Conservation (phyloP, 1,140 invertebrate species). For the Orius insidiosus region DNA sequence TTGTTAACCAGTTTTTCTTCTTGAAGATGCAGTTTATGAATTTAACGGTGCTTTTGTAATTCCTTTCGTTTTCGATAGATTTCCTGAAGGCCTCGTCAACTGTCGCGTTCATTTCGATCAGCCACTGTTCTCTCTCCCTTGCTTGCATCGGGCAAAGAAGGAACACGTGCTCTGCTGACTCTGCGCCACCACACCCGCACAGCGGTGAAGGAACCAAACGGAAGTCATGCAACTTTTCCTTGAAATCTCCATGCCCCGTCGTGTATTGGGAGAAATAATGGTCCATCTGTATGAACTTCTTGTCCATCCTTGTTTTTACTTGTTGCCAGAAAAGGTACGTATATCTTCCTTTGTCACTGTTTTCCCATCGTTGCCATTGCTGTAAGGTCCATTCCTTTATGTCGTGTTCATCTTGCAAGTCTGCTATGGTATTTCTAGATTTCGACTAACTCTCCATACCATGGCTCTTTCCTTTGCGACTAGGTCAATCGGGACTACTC, state of each 20-base stretch:
- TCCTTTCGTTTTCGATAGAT: no score
- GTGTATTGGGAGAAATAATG: constrained; percentile 11
- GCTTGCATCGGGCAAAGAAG: background rate
- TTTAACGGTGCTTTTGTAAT: no score
- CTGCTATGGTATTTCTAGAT: background rate
- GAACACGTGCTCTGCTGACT: background rate
- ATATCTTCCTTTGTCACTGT: constrained; percentile 15
- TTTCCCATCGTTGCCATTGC: constrained; percentile 17
- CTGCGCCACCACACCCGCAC: background rate
- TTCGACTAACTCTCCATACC: background rate
- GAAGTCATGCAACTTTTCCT: background rate
- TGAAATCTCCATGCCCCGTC: constrained; percentile 12
- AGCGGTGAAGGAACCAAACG: background rate
- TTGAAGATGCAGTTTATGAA: no score
- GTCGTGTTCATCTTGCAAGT: background rate
- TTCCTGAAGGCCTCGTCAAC: background rate
- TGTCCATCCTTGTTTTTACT: background rate
- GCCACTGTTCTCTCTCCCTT: background rate
- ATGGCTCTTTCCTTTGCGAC: background rate
- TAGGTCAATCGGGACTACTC: constrained; percentile 19
- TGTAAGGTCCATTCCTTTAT: background rate
- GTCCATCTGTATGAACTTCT: background rate
- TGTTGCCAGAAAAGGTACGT: constrained; percentile 8
- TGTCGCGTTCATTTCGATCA: background rate
- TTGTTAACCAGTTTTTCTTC: no score